A percentile compares a stretch with the other conserved stretches of the same genome.
phyloP scores from a whole-genome alignment of 1,140 invertebrate genomes.

The Rhyacophila brunnea region DNA sequence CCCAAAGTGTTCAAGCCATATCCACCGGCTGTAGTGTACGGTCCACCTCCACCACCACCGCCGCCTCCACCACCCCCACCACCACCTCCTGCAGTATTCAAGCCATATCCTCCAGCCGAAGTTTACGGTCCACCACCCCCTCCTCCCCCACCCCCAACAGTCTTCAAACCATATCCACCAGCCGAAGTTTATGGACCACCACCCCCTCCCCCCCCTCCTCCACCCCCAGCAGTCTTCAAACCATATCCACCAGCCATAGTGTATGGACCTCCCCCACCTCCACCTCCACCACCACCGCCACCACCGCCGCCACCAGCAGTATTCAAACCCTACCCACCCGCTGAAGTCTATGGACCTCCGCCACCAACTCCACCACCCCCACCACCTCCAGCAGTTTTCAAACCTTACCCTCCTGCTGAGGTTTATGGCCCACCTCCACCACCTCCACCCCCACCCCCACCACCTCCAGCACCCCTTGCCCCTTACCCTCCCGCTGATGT shows the following conservation, averaged over 20 bases:
- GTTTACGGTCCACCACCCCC: background rate
- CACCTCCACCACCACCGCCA: background rate
- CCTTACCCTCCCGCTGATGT: background rate
- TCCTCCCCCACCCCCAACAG: background rate
- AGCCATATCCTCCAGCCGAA: too few species aligned
- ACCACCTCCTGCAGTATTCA: conserved; percentile 15
- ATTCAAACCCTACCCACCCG: conserved; percentile 5
- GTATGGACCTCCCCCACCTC: background rate
- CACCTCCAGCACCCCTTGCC: conserved; percentile 7
- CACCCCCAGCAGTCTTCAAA: too few species aligned
- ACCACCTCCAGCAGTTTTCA: conserved; percentile 17
- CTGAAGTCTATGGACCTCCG: conserved; percentile 35
- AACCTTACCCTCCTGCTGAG: conserved; percentile 23
- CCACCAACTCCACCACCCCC: conserved; percentile 1
- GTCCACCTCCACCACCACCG: background rate
- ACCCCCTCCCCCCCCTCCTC: conserved; percentile 2
- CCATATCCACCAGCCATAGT: background rate
- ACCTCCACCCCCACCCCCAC: conserved; percentile 11
- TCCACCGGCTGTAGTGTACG: background rate
- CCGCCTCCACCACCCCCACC: background rate
- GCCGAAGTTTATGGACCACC: conserved; percentile 35
- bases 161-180: conserved; percentile 4
- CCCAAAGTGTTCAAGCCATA: background rate
- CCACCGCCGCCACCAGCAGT: background rate
- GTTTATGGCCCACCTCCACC: conserved; percentile 34